Conservation (phyloP, 2,888 invertebrate genomes). For the Icerya purchasi region DNA sequence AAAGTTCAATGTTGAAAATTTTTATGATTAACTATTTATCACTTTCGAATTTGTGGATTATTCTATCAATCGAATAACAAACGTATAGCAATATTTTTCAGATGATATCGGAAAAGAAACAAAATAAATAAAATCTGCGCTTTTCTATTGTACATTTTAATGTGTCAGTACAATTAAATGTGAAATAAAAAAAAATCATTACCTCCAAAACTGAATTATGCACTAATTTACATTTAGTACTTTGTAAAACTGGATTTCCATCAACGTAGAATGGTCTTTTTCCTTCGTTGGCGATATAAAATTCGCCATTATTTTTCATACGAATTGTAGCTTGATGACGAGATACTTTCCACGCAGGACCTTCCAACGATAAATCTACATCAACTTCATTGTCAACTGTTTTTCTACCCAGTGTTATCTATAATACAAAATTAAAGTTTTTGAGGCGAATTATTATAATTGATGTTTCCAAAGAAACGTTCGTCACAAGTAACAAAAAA, state of each 20-base stretch:
- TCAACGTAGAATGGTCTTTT: constrained; percentile 86
- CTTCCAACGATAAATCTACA: constrained; percentile 80
- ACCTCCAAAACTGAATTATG: constrained; percentile 91
- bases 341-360: constrained; percentile 83
- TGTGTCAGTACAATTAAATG: too few species aligned
- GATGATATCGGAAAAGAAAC: too few species aligned
- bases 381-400: constrained; percentile 77
- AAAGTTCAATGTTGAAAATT: background rate
- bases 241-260: constrained; percentile 67
- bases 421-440: too few species aligned
- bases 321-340: constrained; percentile 77
- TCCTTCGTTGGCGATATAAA: constrained; percentile 85
- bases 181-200: too few species aligned
- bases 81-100: too few species aligned
- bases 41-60: too few species aligned
- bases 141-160: too few species aligned
- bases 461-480: too few species aligned
- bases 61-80: too few species aligned
- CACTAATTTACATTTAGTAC: constrained; percentile 70
- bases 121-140: too few species aligned
- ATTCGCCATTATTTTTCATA: constrained; percentile 79
- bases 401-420: constrained; percentile 79
- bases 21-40: background rate
- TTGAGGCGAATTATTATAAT: background rate
- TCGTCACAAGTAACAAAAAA: too few species aligned